Percentiles rank a stretch among this genome's conserved stretches.
Evolutionary conservation across 2,888 invertebrate genomes (phyloP).

Genomic region (Cyaniris semiargus): DNA sequence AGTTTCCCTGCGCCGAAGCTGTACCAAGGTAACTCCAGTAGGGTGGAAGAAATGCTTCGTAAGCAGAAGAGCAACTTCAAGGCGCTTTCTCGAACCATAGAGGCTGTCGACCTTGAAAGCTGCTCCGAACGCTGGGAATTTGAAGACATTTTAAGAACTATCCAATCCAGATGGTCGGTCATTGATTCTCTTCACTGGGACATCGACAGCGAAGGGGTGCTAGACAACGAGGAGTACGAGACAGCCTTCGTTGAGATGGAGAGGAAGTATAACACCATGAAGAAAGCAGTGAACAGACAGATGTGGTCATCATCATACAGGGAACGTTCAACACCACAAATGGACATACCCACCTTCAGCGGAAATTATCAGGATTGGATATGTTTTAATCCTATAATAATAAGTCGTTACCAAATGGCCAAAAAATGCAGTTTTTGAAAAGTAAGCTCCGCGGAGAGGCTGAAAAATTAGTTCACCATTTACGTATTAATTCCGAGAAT

Average conservation of each 20-base stretch:
- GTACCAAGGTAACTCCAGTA: conserved; percentile 13
- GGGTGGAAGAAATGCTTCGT: conserved; percentile 25
- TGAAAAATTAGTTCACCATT: conserved; percentile 28
- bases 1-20: not conserved
- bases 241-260: too few relatives aligned
- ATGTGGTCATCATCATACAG: too few relatives aligned
- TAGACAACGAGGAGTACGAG: too few relatives aligned
- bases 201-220: conserved; percentile 25
- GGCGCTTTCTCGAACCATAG: too few relatives aligned
- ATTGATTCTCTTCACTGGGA: conserved; percentile 30
- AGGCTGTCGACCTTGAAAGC: too few relatives aligned
- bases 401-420: too few relatives aligned
- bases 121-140: not conserved
- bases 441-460: conserved; percentile 26
- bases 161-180: conserved; percentile 24
- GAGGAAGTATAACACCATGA: not conserved
- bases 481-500: not conserved
- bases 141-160: not conserved
- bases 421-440: conserved; percentile 28
- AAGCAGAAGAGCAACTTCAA: conserved; percentile 24
- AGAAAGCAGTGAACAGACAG: not conserved
- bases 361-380: not conserved
- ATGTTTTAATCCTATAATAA: not conserved
- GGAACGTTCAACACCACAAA: not conserved
- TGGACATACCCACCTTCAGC: not conserved